These are phyloP conservation scores for Bufo gargarizans DNA, from an alignment of 2,113 vertebrate species.

Conservation along the genomic window DNA sequence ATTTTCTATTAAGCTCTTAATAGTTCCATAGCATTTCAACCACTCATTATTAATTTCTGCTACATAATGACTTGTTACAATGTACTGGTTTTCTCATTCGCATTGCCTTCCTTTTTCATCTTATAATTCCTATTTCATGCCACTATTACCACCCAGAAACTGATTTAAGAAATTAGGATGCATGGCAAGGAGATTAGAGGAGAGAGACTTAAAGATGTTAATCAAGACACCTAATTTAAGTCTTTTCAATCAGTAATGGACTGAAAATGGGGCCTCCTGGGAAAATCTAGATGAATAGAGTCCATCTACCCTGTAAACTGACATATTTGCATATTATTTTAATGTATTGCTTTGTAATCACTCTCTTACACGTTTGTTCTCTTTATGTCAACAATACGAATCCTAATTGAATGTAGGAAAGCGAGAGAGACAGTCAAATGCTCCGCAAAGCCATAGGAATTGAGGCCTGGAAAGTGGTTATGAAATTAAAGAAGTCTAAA, in stretches of 20 bases:
- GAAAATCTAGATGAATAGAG: conserved; percentile 51
- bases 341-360: conserved; percentile 53
- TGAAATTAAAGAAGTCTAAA: conserved; percentile 50
- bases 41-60: conserved; percentile 1
- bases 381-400: conserved; percentile 44
- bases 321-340: conserved; percentile 57
- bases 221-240: conserved; percentile 57
- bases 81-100: background rate
- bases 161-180: conserved; percentile 49
- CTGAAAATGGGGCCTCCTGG: conserved; percentile 45
- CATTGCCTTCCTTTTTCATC: conserved; percentile 7
- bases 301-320: conserved; percentile 38
- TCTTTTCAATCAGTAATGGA: conserved; percentile 53
- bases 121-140: conserved; percentile 33
- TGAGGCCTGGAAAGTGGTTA: conserved; percentile 42
- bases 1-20: background rate
- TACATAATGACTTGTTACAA: conserved; percentile 6
- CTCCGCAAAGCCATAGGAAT: conserved; percentile 23
- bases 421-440: conserved; percentile 31
- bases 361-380: conserved; percentile 42
- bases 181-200: conserved; percentile 42
- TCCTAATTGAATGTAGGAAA: conserved; percentile 49
- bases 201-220: conserved; percentile 51
- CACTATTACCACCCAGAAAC: conserved; percentile 49
- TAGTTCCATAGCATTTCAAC: background rate